Percentiles rank a stretch among this genome's conserved stretches.
Evolutionary conservation across 2,113 vertebrate genomes (phyloP).

Genomic region (Puffinus mauretanicus): DNA sequence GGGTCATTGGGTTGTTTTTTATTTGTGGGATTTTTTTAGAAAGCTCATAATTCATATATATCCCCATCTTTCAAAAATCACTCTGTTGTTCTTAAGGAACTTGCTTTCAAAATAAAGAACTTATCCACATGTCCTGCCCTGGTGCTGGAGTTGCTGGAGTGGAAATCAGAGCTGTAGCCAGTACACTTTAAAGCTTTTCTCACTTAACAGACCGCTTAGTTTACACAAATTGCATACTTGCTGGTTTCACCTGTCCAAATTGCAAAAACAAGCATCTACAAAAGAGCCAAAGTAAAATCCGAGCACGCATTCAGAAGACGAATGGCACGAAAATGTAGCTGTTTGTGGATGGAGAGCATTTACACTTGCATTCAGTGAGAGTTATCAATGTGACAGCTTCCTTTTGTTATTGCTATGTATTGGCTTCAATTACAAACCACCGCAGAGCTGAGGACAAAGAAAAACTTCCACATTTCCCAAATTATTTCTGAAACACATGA

Average conservation of each 20-base stretch:
- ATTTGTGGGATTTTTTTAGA: conserved; percentile 13
- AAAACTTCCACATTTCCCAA: conserved; percentile 59
- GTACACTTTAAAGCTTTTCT: conserved; percentile 13
- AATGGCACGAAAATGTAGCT: conserved; percentile 35
- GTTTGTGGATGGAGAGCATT: conserved; percentile 41
- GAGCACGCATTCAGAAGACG: conserved; percentile 28
- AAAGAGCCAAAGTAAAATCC: conserved; percentile 43
- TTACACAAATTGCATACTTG: conserved; percentile 37
- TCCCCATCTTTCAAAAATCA: conserved; percentile 32
- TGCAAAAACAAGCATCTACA: conserved; percentile 59
- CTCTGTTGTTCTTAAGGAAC: conserved; percentile 10
- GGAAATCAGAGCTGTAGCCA: conserved; percentile 12
- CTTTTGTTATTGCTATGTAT: conserved; percentile 55
- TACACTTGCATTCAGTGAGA: conserved; percentile 26
- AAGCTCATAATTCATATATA: conserved; percentile 12
- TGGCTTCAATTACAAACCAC: conserved; percentile 57
- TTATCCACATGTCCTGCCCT: not conserved
- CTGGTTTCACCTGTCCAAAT: conserved; percentile 64
- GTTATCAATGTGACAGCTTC: conserved; percentile 63
- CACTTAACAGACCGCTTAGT: conserved; percentile 34
- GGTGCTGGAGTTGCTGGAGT: conserved; percentile 9
- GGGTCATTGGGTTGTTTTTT: not conserved
- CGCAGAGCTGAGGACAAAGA: conserved; percentile 35
- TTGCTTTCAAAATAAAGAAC: conserved; percentile 47
- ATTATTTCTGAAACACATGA: conserved; percentile 47